These are phyloP conservation scores for Whitmania pigra DNA, from an alignment of 1,140 invertebrate species.

Conservation along the genomic window DNA sequence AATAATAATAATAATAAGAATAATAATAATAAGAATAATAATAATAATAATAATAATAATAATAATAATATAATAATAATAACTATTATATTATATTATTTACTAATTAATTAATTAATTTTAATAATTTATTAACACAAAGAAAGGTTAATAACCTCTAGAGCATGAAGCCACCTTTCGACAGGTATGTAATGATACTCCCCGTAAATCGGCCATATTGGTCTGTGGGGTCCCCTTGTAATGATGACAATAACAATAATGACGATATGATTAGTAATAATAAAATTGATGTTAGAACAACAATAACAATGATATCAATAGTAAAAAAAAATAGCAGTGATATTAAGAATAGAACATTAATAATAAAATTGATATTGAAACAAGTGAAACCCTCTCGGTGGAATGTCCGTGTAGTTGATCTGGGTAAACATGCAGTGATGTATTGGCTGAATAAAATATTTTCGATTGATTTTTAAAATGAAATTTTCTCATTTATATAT, in stretches of 20 bases:
- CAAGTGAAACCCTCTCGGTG: conserved; percentile 6
- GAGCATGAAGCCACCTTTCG: conserved; percentile 69
- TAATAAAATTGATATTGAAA: neutral
- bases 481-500: no score
- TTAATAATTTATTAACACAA: neutral
- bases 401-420: conserved; percentile 8
- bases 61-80: no score
- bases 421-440: conserved; percentile 12
- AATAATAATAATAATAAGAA: no score
- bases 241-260: neutral
- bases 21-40: no score
- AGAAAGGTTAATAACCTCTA: conserved; percentile 50
- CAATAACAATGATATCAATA: neutral
- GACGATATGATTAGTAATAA: neutral
- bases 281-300: neutral
- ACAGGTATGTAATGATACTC: conserved; percentile 66
- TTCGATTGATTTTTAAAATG: no score
- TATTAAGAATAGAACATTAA: neutral
- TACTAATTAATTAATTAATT: no score
- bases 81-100: no score
- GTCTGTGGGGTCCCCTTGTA: conserved; percentile 62
- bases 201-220: conserved; percentile 67
- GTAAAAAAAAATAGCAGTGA: neutral
- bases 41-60: no score
- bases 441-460: conserved; percentile 10